Evolutionary conservation across 1,140 invertebrate species (phyloP).

Genomic region (Psilanteris sp.): DNA sequence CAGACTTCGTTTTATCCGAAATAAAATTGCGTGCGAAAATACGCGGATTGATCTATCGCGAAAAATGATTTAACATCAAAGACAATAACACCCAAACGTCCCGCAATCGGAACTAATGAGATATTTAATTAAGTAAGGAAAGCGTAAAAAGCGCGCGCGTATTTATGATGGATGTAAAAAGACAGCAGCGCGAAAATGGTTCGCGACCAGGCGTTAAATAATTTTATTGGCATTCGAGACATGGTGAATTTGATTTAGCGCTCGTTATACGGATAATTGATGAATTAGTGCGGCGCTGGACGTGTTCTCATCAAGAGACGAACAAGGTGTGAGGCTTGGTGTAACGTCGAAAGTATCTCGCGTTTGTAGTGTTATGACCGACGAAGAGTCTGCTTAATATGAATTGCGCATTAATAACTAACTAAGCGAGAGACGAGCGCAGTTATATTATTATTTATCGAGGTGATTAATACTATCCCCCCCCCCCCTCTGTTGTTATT

Average conservation of each 20-base stretch:
- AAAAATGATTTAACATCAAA: too few species aligned
- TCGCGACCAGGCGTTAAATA: conserved; percentile 8
- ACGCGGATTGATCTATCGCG: too few species aligned
- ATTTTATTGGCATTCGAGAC: conserved; percentile 41
- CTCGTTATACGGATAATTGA: conserved; percentile 57
- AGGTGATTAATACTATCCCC: conserved; percentile 75
- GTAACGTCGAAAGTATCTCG: conserved; percentile 10
- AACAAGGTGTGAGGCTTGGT: background rate
- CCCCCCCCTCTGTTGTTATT: conserved; percentile 9
- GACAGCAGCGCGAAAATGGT: conserved; percentile 1
- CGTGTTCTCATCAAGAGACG: conserved; percentile 35
- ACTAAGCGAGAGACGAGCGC: conserved; percentile 70
- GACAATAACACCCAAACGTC: too few species aligned
- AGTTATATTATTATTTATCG: conserved; percentile 79
- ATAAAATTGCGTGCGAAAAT: too few species aligned
- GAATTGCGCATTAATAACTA: conserved; percentile 79
- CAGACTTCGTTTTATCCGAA: too few species aligned
- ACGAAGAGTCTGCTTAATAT: conserved; percentile 75
- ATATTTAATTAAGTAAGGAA: background rate
- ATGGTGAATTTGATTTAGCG: conserved; percentile 44
- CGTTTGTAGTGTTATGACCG: conserved; percentile 44
- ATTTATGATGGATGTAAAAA: conserved; percentile 32
- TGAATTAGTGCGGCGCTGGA: conserved; percentile 36
- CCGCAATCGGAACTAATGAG: conserved; percentile 3
- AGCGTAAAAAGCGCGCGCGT: background rate